phyloP scores from a whole-genome alignment of 2,888 invertebrate genomes.

The Dichetophora obliterata region DNA sequence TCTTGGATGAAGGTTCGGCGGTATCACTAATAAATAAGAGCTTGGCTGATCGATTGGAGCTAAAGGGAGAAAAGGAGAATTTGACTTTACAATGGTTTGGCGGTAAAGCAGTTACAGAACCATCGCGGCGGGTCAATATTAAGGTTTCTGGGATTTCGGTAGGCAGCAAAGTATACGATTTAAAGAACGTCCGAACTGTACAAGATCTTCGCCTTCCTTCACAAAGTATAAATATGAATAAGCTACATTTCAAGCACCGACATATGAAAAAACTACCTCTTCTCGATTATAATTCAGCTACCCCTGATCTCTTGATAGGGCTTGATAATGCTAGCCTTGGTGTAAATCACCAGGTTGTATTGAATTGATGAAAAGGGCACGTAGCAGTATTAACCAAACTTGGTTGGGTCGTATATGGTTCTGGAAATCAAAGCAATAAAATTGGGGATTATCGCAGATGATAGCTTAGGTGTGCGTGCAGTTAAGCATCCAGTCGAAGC shows the following conservation, averaged over 20 bases:
- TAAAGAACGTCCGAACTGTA: background rate
- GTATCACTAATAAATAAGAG: background rate
- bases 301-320: background rate
- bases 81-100: no score
- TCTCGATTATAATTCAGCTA: background rate
- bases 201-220: no score
- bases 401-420: conserved; percentile 7
- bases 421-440: background rate
- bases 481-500: background rate
- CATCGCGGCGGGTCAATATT: no score
- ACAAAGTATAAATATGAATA: no score
- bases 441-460: background rate
- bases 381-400: background rate
- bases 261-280: background rate
- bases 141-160: no score
- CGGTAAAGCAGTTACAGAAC: no score
- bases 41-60: no score
- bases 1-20: background rate
- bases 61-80: no score
- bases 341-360: background rate
- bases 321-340: background rate
- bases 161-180: no score
- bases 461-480: background rate
- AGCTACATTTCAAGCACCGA: background rate
- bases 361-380: background rate